Evolutionary conservation across 2,113 vertebrate species (phyloP).

Genomic region (Aspiorhynchus laticeps): DNA sequence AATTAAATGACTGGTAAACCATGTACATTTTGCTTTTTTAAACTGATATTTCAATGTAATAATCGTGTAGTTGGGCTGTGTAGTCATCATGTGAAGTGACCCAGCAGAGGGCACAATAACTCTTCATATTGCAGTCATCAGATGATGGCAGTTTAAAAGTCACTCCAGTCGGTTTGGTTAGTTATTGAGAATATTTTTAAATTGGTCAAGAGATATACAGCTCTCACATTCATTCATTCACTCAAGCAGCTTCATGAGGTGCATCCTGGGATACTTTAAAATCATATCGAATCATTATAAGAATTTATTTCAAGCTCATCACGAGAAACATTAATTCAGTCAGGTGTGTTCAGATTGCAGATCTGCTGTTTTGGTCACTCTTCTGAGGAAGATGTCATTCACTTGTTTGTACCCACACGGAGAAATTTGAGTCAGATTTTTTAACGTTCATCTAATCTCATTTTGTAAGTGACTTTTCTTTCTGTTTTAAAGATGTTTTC

Average conservation of each 20-base stretch:
- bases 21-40: background rate
- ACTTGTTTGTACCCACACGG: no score
- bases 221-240: background rate
- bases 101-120: constrained; percentile 28
- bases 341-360: no score
- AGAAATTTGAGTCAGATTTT: no score
- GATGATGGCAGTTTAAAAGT: background rate
- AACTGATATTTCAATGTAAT: background rate
- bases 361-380: no score
- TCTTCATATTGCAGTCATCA: background rate
- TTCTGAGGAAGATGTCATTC: no score
- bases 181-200: background rate
- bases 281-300: no score
- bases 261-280: background rate
- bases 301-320: background rate
- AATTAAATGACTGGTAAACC: no score
- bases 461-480: no score
- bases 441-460: no score
- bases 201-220: background rate
- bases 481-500: no score
- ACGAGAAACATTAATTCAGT: background rate
- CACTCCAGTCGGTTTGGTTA: background rate
- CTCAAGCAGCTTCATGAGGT: background rate
- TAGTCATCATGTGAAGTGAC: background rate
- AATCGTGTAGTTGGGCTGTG: background rate